Conservation (phyloP, 2,113 vertebrate species). For the Esox niger region DNA sequence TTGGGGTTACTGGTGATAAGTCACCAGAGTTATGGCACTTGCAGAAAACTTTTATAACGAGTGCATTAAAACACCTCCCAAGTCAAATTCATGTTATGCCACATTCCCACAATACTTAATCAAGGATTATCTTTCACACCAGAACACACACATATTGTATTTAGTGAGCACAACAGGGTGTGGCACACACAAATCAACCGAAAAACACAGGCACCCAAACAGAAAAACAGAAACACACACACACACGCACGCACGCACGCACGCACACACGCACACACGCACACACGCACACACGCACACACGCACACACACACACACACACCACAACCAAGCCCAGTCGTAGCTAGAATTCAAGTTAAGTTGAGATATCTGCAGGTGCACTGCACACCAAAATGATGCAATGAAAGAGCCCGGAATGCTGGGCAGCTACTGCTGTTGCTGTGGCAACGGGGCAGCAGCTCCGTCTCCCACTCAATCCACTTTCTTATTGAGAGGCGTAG, state of each 20-base stretch:
- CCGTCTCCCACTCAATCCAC: not conserved
- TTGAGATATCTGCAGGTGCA: not conserved
- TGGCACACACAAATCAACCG: not conserved
- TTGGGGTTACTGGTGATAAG: too few relatives aligned
- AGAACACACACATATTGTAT: too few relatives aligned
- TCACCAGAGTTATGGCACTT: too few relatives aligned
- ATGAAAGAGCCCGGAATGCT: not conserved
- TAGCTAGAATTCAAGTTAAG: not conserved
- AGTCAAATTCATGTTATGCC: too few relatives aligned
- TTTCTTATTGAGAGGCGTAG: not conserved
- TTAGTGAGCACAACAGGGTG: too few relatives aligned
- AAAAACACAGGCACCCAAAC: not conserved
- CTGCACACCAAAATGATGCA: not conserved
- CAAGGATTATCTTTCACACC: not conserved
- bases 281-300: not conserved
- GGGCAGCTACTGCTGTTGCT: slow-evolving; percentile 1
- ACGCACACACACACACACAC: not conserved
- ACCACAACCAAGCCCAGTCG: slow-evolving; percentile 1
- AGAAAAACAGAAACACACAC: not conserved
- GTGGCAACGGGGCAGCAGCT: not conserved
- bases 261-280: not conserved
- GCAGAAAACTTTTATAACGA: too few relatives aligned
- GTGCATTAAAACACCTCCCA: too few relatives aligned
- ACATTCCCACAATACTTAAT: too few relatives aligned
- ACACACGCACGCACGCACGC: not conserved